Evolutionary conservation across 2,888 invertebrate genomes (phyloP).

Genomic region (Cacoxenus indagator): DNA sequence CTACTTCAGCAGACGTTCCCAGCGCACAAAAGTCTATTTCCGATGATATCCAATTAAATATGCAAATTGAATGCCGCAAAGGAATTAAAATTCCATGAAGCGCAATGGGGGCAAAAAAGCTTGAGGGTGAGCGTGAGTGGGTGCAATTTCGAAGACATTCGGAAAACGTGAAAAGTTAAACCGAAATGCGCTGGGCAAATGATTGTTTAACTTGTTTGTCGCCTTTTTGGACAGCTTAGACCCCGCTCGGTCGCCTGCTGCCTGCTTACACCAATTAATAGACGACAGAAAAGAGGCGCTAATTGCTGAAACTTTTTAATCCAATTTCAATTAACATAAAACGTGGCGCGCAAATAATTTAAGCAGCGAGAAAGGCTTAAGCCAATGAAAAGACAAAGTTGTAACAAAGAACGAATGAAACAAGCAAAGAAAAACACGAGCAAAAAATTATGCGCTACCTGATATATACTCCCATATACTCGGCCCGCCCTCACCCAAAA

Average conservation of each 20-base stretch:
- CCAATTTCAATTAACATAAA: constrained; percentile 18
- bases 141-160: too few relatives aligned
- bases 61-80: constrained; percentile 22
- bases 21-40: constrained; percentile 4
- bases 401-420: too few relatives aligned
- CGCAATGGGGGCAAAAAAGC: constrained; percentile 3
- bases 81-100: constrained; percentile 17
- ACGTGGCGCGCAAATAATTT: background rate
- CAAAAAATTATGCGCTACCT: too few relatives aligned
- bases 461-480: too few relatives aligned
- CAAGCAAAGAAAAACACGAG: too few relatives aligned
- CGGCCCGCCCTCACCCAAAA: too few relatives aligned
- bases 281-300: background rate
- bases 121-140: background rate
- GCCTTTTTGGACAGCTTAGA: background rate
- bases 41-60: constrained; percentile 20
- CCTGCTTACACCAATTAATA: background rate
- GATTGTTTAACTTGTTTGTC: background rate
- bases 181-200: background rate
- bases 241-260: background rate
- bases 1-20: background rate
- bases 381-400: too few relatives aligned
- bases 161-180: background rate
- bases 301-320: constrained; percentile 22
- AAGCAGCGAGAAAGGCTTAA: background rate